Base-by-base conservation (phyloP, 1,140 invertebrate genomes). In the Calephelis virginiensis region DNA sequence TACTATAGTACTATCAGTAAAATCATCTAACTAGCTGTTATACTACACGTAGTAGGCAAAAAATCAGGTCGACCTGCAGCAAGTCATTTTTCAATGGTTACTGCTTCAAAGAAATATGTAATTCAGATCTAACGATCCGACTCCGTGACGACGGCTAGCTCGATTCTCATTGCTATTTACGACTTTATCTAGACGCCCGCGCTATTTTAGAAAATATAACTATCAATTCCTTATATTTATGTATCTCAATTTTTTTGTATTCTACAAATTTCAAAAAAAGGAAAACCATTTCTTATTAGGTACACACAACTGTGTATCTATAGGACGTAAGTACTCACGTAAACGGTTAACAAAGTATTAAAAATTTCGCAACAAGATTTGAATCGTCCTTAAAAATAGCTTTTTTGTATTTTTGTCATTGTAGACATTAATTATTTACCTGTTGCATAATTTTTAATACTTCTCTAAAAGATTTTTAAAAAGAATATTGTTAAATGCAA, bases 211-310 rank as follows among this genome's bases (percentile, higher is more conserved):
- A 56, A 4, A 56, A 37, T 56, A 56, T 17, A 17, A 37, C 28
- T 10, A 28, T 56, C 8, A 11, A 28, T 56, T 60, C 40, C 56
- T 49, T 45, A 47, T 60, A 37, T 5, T 61, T 53, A 17, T 12
- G 59, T 66, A n/a, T 63, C 17, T 45, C 64, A 60, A 45, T 66
- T 61, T 47, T 37, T 46, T 17, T 66, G 40, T 43, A 6, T 43
- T 43, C 40, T 7, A 43, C 28, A 28, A 28, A 28, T 28, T 28
- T 28, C 28, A 4, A 28, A 28, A 28, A 28, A 28, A 28, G 28
- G 28, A 28, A 28, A 28, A 28, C 28, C 28, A 28, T 28, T 28
- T 28, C 28, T 28, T 28, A 4, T 28, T 28, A 28, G 28, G 28
- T 28, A 28, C 28, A 28, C 28, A 28, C 2, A 28, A 28, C 28